phyloP scores from a whole-genome alignment of 2,888 invertebrate species.

The Cosmia trapezina region DNA sequence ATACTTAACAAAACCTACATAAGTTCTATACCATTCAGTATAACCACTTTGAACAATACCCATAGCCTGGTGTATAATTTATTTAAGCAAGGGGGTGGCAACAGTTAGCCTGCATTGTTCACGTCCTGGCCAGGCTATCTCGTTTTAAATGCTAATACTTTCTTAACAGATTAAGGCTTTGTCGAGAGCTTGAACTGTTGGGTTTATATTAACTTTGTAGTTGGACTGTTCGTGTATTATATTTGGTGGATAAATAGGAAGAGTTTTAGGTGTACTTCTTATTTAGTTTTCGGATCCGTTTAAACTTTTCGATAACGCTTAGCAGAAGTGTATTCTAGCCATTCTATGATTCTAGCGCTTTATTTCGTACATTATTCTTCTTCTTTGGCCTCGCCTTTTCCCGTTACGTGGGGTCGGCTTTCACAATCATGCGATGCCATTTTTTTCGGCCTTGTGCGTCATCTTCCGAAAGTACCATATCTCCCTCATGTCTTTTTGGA shows the following conservation, averaged over 20 bases:
- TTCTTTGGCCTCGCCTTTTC: no score
- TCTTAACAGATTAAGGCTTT: slow-evolving; percentile 57
- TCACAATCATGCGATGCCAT: no score
- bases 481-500: no score
- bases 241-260: not conserved
- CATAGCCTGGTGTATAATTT: slow-evolving; percentile 49
- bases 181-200: slow-evolving; percentile 40
- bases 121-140: slow-evolving; percentile 36
- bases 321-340: not conserved
- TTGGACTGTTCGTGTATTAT: slow-evolving; percentile 25
- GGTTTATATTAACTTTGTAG: slow-evolving; percentile 16
- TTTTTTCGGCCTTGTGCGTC: no score
- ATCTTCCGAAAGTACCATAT: no score
- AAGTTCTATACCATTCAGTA: slow-evolving; percentile 9
- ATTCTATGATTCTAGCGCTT: no score
- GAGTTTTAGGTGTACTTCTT: not conserved
- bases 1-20: not conserved
- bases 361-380: not conserved
- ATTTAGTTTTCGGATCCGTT: not conserved
- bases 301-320: not conserved
- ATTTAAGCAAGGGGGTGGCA: slow-evolving; percentile 51
- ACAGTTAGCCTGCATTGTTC: slow-evolving; percentile 57
- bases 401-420: no score
- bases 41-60: slow-evolving; percentile 34
- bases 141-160: slow-evolving; percentile 64